Conservation (phyloP, 2,113 vertebrate species). For the Oreochromis niloticus region DNA sequence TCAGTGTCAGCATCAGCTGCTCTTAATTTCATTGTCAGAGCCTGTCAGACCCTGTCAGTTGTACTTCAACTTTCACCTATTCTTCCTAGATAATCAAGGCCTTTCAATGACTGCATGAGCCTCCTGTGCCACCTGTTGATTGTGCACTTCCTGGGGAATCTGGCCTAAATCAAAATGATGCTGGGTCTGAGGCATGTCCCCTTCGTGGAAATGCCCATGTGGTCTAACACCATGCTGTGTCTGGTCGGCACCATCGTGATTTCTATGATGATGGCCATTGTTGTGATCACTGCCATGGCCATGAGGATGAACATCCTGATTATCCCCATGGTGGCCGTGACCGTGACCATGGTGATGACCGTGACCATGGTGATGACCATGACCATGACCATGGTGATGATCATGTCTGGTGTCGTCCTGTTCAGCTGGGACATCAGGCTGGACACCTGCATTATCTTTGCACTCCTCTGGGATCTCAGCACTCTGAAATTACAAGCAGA, state of each 20-base stretch:
- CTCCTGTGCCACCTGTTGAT: conserved; percentile 23
- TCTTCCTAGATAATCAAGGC: conserved; percentile 62
- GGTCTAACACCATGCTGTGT: background rate
- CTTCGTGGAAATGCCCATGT: background rate
- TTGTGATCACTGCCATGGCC: background rate
- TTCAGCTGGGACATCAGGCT: conserved; percentile 12
- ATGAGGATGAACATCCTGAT: background rate
- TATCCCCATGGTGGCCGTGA: background rate
- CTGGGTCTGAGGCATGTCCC: background rate
- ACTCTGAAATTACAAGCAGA: conserved; percentile 17
- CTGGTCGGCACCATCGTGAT: background rate
- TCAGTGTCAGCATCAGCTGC: conserved; percentile 94
- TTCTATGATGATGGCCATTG: background rate
- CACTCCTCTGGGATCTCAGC: conserved; percentile 47
- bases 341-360: background rate
- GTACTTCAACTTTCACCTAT: conserved; percentile 76
- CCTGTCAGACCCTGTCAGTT: conserved; percentile 75
- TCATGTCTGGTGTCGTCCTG: conserved; percentile 2
- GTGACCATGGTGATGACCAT: background rate
- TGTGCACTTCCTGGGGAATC: conserved; percentile 16
- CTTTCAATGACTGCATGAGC: conserved; percentile 2
- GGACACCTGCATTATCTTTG: conserved; percentile 8
- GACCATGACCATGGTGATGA: background rate
- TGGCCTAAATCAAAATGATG: conserved; percentile 13
- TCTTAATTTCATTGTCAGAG: conserved; percentile 42